Evolutionary conservation across 2,113 vertebrate genomes (phyloP).

Genomic region (Cichladusa arquata): DNA sequence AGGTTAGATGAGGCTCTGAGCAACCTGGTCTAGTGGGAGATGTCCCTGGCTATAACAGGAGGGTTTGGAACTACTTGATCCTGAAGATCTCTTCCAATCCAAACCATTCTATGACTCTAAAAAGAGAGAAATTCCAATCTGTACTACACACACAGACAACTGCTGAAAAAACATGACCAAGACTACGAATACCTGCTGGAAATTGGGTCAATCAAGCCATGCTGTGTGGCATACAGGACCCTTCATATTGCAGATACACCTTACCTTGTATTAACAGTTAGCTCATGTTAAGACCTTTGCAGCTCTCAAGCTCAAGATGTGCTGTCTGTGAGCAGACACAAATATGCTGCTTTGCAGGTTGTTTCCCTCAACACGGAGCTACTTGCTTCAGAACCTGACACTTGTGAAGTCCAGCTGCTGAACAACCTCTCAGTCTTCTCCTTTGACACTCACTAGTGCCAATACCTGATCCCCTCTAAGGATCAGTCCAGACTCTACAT

Average conservation of each 20-base stretch:
- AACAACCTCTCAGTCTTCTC: background rate
- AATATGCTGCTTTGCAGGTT: background rate
- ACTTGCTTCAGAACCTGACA: background rate
- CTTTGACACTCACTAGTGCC: background rate
- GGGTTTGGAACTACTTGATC: background rate
- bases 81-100: background rate
- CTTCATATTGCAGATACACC: background rate
- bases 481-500: background rate
- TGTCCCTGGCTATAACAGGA: background rate
- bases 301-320: background rate
- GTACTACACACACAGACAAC: background rate
- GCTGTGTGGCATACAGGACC: background rate
- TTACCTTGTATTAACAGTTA: background rate
- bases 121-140: background rate
- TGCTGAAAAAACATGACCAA: background rate
- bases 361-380: background rate
- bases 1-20: background rate
- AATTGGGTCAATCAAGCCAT: background rate
- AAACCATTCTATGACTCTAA: background rate
- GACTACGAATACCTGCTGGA: background rate
- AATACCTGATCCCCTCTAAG: background rate
- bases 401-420: background rate
- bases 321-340: background rate
- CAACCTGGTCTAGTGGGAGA: background rate
- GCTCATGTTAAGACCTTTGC: background rate